Base-by-base conservation (phyloP, 1,140 invertebrate species). In the Halictus rubicundus region DNA sequence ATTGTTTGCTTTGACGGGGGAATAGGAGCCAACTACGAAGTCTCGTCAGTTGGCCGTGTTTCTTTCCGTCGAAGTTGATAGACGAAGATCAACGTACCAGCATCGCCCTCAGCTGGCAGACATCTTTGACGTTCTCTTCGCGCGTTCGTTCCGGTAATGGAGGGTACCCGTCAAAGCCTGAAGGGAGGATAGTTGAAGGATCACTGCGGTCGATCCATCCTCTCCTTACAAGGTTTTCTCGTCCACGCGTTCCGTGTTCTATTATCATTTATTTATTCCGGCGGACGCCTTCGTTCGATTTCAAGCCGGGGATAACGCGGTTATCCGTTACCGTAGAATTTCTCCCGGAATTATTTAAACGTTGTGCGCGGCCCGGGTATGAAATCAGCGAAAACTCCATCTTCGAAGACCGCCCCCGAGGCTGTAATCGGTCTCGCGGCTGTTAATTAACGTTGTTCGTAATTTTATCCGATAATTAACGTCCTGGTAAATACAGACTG, bases 71-170 rank as follows among this genome's bases (percentile, higher is more conserved):
- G 57, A 49, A 57, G 25, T 77, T 54, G 59, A 32, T 61, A 68
- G 60, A 84, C 69, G 60, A 57, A 78, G 70, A 81, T 78, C 74
- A 79, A 81, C 79, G 76, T 57, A 54, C 70, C 74, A 57, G 57
- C 79, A 66, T 78, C 74, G 75, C 78, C 79, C 82, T 78, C 9
- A 82, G 78, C 81, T 71, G 54, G 65, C 74, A 83, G 83, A 78
- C 79, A 72, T 82, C 71, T 82, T 80, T 82, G 74, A 78, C 65
- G 57, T 85, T 63, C 68, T 77, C 60, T 72, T 73, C 49, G 46
- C 57, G 60, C 73, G 65, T 85, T 82, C 70, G 78, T 81, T 81
- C 85, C 84, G 75, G 71, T 78, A 83, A 85, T 71, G 69, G 79
- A 82, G 70, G 60, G 68, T 21, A 79, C 61, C 69, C 70, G 83